A percentile compares a stretch with the other conserved stretches of the same genome.
Evolutionary conservation across 2,113 vertebrate species (phyloP).

Genomic region (Danionella cerebrum): DNA sequence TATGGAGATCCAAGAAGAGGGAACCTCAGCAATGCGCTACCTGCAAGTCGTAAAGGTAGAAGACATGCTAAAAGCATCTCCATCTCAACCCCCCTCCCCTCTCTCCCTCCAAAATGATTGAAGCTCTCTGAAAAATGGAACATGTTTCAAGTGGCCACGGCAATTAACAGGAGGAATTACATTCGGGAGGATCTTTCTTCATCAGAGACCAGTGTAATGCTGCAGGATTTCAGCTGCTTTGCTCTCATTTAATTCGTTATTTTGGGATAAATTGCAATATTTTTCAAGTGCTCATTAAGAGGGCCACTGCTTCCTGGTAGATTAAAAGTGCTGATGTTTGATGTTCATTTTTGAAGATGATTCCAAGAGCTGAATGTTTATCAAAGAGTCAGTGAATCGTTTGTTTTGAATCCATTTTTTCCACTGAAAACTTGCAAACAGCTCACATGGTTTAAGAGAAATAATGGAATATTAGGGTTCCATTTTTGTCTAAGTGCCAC

Average conservation of each 20-base stretch:
- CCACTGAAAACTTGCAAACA: no score
- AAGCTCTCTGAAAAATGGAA: conserved; percentile 23
- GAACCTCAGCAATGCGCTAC: neutral
- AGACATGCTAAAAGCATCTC: conserved; percentile 4
- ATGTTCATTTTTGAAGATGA: conserved; percentile 48
- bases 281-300: conserved; percentile 65
- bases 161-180: conserved; percentile 40
- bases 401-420: conserved; percentile 23
- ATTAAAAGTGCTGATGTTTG: conserved; percentile 59
- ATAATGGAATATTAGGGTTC: no score
- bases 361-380: conserved; percentile 49
- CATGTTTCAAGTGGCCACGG: conserved; percentile 39
- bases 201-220: conserved; percentile 53
- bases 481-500: no score
- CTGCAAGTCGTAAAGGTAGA: neutral
- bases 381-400: conserved; percentile 35
- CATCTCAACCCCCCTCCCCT: neutral
- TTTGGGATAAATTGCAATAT: conserved; percentile 61
- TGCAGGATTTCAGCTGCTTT: conserved; percentile 60
- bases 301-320: conserved; percentile 61
- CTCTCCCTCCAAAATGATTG: conserved; percentile 6
- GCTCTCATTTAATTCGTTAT: conserved; percentile 61
- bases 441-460: no score
- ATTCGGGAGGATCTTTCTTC: conserved; percentile 54
- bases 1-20: neutral